phyloP scores from a whole-genome alignment of 1,140 invertebrate species.

The Liolophura sinensis region DNA sequence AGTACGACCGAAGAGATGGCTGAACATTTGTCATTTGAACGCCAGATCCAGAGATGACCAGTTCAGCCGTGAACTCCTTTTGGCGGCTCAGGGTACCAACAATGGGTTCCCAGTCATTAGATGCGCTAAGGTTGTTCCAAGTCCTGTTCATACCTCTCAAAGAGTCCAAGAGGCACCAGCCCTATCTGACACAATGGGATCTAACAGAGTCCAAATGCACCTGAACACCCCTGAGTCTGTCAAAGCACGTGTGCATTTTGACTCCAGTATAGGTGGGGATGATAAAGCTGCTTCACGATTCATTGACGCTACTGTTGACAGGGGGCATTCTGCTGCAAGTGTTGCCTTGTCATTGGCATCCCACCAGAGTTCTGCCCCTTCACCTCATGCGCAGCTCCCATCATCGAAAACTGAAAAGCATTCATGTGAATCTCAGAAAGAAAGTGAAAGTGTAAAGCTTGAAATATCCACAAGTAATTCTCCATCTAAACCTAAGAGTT shows the following conservation, averaged over 20 bases:
- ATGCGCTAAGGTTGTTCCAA: conserved; percentile 14
- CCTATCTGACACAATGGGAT: conserved; percentile 5
- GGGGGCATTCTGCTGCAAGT: too few species aligned
- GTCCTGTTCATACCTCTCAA: neutral
- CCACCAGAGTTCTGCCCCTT: neutral
- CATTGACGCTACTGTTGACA: too few species aligned
- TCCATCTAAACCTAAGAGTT: conserved; percentile 1
- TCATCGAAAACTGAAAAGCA: conserved; percentile 8
- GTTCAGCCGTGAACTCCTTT: conserved; percentile 40
- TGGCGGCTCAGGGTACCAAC: conserved; percentile 24
- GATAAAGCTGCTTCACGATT: too few species aligned
- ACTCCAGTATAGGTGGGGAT: neutral
- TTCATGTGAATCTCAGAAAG: neutral
- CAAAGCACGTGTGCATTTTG: conserved; percentile 1
- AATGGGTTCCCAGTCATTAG: conserved; percentile 12
- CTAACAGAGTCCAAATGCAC: neutral
- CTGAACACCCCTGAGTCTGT: neutral
- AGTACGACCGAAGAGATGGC: conserved; percentile 31
- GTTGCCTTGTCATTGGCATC: neutral
- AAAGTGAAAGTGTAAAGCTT: conserved; percentile 5
- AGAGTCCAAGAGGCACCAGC: neutral
- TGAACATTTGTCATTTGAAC: conserved; percentile 45
- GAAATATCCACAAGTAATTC: neutral
- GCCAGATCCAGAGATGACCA: conserved; percentile 34
- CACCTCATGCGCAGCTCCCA: neutral